Evolutionary conservation across 2,113 vertebrate genomes (phyloP).

Genomic region (Phalacrocorax brasilianus): DNA sequence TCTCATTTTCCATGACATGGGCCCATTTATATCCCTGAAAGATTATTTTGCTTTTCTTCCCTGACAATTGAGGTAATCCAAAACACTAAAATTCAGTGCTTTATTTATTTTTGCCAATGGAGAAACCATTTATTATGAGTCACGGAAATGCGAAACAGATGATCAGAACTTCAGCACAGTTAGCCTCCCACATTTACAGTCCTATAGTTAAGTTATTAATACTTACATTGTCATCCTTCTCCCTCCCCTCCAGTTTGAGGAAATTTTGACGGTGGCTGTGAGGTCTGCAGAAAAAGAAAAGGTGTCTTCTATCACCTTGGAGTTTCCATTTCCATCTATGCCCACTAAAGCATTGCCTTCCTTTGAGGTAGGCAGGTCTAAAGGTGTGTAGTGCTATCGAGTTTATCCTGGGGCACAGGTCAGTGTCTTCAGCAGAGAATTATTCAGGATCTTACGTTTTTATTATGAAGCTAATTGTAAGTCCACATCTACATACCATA

Average conservation of each 20-base stretch:
- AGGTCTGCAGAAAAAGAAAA: background rate
- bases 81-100: background rate
- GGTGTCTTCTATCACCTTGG: background rate
- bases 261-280: accelerated
- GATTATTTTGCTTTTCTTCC: background rate
- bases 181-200: background rate
- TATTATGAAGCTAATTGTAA: background rate
- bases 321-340: background rate
- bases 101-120: background rate
- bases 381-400: background rate
- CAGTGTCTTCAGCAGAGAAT: background rate
- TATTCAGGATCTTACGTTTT: background rate
- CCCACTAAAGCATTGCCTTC: background rate
- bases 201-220: background rate
- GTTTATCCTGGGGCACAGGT: background rate
- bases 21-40: background rate
- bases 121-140: background rate
- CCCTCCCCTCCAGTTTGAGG: background rate
- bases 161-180: background rate
- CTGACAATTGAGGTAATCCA: background rate
- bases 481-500: background rate
- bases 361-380: background rate
- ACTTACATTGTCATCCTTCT: background rate
- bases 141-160: background rate
- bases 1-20: background rate